Evolutionary conservation across 2,888 invertebrate genomes (phyloP), one percentile per base, ranked within the genome.

Genomic region (Nomada fabriciana): DNA sequence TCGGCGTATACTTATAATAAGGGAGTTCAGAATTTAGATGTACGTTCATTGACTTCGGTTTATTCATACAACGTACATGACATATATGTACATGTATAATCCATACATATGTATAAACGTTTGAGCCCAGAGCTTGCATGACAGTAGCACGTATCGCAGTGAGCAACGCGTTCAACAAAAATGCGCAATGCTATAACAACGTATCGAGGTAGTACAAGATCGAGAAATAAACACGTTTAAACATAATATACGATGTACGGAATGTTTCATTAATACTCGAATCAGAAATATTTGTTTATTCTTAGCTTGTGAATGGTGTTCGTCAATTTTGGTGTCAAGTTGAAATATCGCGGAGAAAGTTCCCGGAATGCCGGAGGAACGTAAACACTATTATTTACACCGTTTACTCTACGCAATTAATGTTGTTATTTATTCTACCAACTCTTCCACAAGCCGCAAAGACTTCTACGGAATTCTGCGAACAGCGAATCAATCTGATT

Each of bases 71-170:
- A 18, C n/a, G 18, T n/a, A 53, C 15, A 23, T 11, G n/a, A 59
- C n/a, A 47, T 5, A 60, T 77, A 72, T 77, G 70, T 79, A 74
- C 65, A 74, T 53, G 59, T 47, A 55, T 64, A 23, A 36, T 43
- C 52, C 25, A 43, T 59, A 36, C 55, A 25, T 68, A n/a, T n/a
- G n/a, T n/a, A 64, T 52, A 64, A 69, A 69, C 50, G 59, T 53
- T 36, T 47, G 50, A 23, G 65, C 13, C 20, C 23, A 9, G 13
- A 13, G 60, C 42, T 72, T 13, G 11, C 23, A 23, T 53, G 43
- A 7, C 52, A 29, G 15, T 61, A 53, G 36, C 67, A 67, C 72
- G 42, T 36, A 23, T 20, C 59, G n/a, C n/a, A 29, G 18, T 60
- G 7, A 9, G 65, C 25, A 42, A 59, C 59, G n/a, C n/a, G 47